Evolutionary conservation across 2,888 invertebrate genomes (phyloP), one percentile per base, ranked within the genome.

Genomic region (Capitulum mitella): DNA sequence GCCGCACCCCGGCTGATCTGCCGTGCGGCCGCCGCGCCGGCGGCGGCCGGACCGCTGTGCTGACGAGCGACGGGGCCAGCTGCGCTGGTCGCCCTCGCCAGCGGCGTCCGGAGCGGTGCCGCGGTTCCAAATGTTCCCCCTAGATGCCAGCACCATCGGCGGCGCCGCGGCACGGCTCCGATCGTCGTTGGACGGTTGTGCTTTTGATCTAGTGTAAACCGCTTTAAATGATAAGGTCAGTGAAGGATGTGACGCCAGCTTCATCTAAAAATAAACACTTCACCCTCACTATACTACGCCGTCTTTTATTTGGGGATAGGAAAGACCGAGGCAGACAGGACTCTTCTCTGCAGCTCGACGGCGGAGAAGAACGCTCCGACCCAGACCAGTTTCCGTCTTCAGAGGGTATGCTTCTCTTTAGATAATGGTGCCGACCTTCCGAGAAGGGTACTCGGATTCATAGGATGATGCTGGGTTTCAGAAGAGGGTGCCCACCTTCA

Each of bases 181-280:
- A 70, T 37, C 22, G 70, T 37, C 70, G 26, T 37, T 37, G 37
- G n/a, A 29, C 61, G 16, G 61, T 32, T 8, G n/a, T 32, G 14
- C 32, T 61, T 29, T 32, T 32, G 43, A 32, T 29, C 37, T 37
- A 22, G 22, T 37, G 37, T 70, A 37, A 34, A 70, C 5, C 70
- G n/a, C 22, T 16, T 37, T 22, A 19, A 64, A 10, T 32, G 12
- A 10, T 64, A 34, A 70, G 70, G 22, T 70, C 37, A 70, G 1
- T 37, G 37, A 37, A 37, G 29, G 70, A 70, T 22, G 37, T 37
- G 70, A 70, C 70, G 70, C 70, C 70, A 37, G 70, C 70, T 70
- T 70, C 70, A 70, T 70, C 70, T 70, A 70, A 70, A 70, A 70
- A 70, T 70, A 70, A 70, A 70, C 70, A 70, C 70, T 14, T 70